phyloP scores from a whole-genome alignment of 2,888 invertebrate genomes.

The Dasypolia templi region DNA sequence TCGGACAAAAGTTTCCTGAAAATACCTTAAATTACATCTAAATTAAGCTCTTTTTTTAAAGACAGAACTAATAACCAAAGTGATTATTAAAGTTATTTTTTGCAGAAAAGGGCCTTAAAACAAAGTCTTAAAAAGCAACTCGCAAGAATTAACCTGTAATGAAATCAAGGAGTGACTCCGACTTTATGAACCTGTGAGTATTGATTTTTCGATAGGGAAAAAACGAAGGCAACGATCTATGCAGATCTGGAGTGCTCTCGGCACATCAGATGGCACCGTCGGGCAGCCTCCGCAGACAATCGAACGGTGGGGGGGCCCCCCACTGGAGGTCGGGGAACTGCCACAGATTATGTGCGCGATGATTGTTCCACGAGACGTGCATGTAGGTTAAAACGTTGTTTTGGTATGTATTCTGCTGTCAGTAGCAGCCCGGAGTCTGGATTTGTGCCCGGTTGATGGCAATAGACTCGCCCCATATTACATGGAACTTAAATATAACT shows the following conservation, averaged over 20 bases:
- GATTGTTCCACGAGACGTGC: constrained; percentile 50
- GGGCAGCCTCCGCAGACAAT: constrained; percentile 91
- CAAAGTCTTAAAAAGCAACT: constrained; percentile 59
- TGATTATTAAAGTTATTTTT: constrained; percentile 14
- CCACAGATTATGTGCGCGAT: constrained; percentile 81
- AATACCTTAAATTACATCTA: not conserved
- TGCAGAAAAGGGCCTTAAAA: constrained; percentile 55
- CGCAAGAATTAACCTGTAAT: constrained; percentile 76
- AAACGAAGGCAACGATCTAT: constrained; percentile 91
- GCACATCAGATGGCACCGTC: constrained; percentile 91
- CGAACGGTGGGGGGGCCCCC: constrained; percentile 87
- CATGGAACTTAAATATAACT: not conserved
- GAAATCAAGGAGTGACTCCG: constrained; percentile 86
- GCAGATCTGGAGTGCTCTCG: constrained; percentile 91
- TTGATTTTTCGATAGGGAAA: constrained; percentile 91
- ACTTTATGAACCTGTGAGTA: constrained; percentile 88
- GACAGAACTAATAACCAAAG: constrained; percentile 3
- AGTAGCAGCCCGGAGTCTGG: not conserved
- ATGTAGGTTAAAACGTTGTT: constrained; percentile 48
- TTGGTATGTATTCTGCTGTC: not conserved
- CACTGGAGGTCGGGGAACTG: constrained; percentile 86
- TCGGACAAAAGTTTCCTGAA: not conserved
- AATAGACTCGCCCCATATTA: not conserved
- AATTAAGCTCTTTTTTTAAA: constrained; percentile 1
- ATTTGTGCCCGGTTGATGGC: not conserved